A percentile compares a stretch with the other conserved stretches of the same genome.
These are phyloP conservation scores for Acanthoscelides obtectus DNA, from an alignment of 2,888 invertebrate species.

Conservation along the genomic window DNA sequence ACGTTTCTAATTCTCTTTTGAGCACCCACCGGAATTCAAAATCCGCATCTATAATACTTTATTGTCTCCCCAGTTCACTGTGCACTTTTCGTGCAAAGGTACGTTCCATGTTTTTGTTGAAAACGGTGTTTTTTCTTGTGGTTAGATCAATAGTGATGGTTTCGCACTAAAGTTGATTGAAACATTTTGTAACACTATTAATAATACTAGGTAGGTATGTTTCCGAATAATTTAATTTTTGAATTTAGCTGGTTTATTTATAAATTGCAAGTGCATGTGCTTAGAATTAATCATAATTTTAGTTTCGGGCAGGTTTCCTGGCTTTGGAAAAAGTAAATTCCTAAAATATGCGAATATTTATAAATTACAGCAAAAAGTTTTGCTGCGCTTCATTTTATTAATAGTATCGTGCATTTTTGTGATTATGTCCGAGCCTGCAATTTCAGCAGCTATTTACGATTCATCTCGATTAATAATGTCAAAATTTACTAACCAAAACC, in stretches of 20 bases:
- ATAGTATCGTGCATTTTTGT: background rate
- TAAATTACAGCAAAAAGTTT: background rate
- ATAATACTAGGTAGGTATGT: conserved; percentile 1
- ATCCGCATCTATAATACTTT: conserved; percentile 37
- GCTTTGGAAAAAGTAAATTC: background rate
- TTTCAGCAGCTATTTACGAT: background rate
- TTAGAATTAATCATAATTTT: background rate
- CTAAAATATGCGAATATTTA: background rate
- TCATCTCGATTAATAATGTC: background rate
- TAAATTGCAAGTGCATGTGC: conserved; percentile 3
- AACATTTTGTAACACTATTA: background rate
- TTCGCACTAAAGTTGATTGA: background rate
- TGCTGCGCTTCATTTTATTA: background rate
- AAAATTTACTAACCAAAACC: background rate
- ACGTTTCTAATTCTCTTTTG: conserved; percentile 34
- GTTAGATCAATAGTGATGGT: background rate
- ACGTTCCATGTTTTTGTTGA: conserved; percentile 12
- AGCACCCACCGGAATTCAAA: conserved; percentile 40
- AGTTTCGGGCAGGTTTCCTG: background rate
- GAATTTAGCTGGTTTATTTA: conserved; percentile 6
- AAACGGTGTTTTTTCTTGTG: conserved; percentile 6
- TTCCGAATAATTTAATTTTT: conserved; percentile 2
- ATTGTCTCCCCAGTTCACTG: conserved; percentile 41
- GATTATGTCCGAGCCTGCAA: background rate
- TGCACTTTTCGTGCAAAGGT: conserved; percentile 29